phyloP scores from a whole-genome alignment of 1,140 invertebrate species.

The Heterodera schachtii region DNA sequence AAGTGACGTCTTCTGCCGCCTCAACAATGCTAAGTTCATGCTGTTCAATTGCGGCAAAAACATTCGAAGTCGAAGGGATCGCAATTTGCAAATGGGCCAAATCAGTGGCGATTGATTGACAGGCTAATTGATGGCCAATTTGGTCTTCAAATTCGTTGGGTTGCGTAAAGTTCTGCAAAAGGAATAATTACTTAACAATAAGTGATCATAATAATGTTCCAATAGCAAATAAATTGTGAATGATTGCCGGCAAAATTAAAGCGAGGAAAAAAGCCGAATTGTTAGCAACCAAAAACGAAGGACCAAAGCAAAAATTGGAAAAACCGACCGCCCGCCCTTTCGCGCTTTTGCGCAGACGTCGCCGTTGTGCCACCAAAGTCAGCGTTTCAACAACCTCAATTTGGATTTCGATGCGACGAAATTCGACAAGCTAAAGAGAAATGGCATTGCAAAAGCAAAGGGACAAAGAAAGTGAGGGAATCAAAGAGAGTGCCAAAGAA shows the following conservation, averaged over 20 bases:
- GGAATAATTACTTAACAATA: too few species aligned
- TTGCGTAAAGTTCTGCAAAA: background rate
- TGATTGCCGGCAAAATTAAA: too few species aligned
- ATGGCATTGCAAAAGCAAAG: background rate
- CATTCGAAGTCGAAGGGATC: background rate
- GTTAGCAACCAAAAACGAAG: background rate
- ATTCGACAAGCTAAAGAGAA: constrained; percentile 47
- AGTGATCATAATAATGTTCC: too few species aligned
- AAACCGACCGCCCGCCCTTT: constrained; percentile 4
- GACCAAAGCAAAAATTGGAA: constrained; percentile 8
- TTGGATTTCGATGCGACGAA: constrained; percentile 33
- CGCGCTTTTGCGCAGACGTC: constrained; percentile 11
- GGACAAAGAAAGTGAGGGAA: background rate
- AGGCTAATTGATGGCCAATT: constrained; percentile 1
- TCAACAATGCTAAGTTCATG: background rate
- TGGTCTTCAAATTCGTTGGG: background rate
- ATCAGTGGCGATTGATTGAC: background rate
- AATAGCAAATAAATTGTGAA: too few species aligned
- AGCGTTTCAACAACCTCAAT: constrained; percentile 45
- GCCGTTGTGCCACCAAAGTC: constrained; percentile 31
- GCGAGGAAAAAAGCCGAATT: too few species aligned
- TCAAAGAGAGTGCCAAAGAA: background rate
- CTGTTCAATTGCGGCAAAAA: background rate
- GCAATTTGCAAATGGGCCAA: constrained; percentile 1
- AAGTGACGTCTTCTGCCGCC: background rate